Base-by-base conservation (phyloP, 2,888 invertebrate genomes). In the Drosophila acutilabella region DNA sequence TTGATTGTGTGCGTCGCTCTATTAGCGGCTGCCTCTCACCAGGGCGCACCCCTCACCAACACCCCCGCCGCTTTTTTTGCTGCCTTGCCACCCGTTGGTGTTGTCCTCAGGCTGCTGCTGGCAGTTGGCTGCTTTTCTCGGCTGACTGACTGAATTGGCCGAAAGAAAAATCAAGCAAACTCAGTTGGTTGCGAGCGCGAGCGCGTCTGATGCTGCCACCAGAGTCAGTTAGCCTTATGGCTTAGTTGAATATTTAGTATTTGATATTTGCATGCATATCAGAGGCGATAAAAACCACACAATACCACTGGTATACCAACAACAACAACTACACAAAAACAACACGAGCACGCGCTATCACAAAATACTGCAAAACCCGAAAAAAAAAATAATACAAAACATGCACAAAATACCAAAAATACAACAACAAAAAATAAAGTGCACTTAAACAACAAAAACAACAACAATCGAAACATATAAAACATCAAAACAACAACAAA, bases 1-100 rank as follows among this genome's bases (percentile, higher is more conserved):
- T 78, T 84, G 83, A 84, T 84, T 88, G 87, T 88, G 89, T 88
- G 83, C 83, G 83, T 45, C 89, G 83, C 89, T 88, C 83, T 83
- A 88, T 88, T 88, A 83, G 80, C 88, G 61, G 20, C 70, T 65
- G 71, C 64, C 74, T 79, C 85, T 81, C 82, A 61, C 66, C 64
- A 66, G 44, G 50, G 52, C 48, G 11, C 41, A 44, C 30, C 14
- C n/a, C n/a, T n/a, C n/a, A n/a, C n/a, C n/a, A n/a, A n/a, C n/a
- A 5, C 66, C 38, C 10, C 42, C 26, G 2, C 30, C 42, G n/a
- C n/a, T n/a, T n/a, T n/a, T 50, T 41, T 41, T 38, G 38, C 51
- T 18, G 45, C 6, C 13, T 54, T 11, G n/a, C 50, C 51, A 47
- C 45, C 44, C 41, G 60, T 8, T 40, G 16, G 36, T 54, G 44